Base-by-base conservation (phyloP, 2,797 vertebrate genomes). In the Champsocephalus esox region DNA sequence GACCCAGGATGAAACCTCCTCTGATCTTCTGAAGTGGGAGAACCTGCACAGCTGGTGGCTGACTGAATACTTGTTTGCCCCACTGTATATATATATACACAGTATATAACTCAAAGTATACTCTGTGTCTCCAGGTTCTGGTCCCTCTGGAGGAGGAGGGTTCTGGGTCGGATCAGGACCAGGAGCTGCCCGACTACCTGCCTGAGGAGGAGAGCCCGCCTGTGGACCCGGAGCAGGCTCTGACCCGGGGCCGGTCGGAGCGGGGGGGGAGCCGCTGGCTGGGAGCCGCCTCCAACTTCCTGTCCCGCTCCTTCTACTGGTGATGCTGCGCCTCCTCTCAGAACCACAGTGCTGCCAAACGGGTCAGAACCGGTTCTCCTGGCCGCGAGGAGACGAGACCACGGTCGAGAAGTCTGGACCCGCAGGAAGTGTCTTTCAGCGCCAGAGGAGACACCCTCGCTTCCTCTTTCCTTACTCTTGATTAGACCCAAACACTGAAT, bases 231-330 rank as follows among this genome's bases (percentile, higher is more conserved):
- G 96, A 97, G 90, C 97, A 97, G 87, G 97, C 96, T 32, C 92
- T 94, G 57, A 96, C 88, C 59, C 86, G 72, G n/a, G 81, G 87
- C 60, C 88, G 88, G 12, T 71, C 88, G 0, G 62, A 70, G 2
- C 83, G 77, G 70, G 88, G 86, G 0, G 81, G 86, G 13, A 9
- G 3, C 77, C 59, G 73, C 86, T 98, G 97, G 97, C 93, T 98
- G 21, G 96, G 95, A 48, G 95, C 96, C 0, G 96, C 97, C n/a
- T 93, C 97, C 90, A 98, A 98, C 94, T 98, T 98, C 93, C 93
- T 98, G 63, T 97, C 97, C 0, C 95, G 96, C 74, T 98, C 97
- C 17, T 98, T 98, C 89, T 98, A 97, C 92, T 98, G 97, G 97
- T 98, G 96, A 98, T 62, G 82, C 10, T 19, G 8, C 24, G 24